Conservation (phyloP, 2,888 invertebrate species). For the Agriopis leucophaearia region DNA sequence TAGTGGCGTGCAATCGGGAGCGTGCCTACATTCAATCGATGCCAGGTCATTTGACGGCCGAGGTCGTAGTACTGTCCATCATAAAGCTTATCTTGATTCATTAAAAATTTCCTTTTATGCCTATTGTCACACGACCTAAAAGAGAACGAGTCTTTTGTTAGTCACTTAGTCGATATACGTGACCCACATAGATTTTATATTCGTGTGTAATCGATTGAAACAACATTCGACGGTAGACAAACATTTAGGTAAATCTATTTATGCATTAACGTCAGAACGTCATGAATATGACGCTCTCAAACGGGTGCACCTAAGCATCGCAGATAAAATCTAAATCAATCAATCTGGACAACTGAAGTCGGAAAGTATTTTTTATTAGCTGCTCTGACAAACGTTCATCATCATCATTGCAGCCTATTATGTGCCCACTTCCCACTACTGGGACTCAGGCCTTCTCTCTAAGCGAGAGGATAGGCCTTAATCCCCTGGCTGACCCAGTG, state of each 20-base stretch:
- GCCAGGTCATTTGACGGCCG: constrained; percentile 81
- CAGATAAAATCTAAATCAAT: constrained; percentile 54
- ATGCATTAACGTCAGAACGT: constrained; percentile 52
- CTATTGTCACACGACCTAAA: constrained; percentile 72
- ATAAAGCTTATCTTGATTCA: constrained; percentile 83
- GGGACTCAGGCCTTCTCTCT: too few species aligned
- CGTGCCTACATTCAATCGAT: constrained; percentile 78
- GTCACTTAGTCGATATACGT: constrained; percentile 62
- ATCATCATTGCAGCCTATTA: too few species aligned
- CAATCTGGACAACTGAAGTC: constrained; percentile 18
- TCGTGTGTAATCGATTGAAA: constrained; percentile 68
- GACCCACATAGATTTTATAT: constrained; percentile 78
- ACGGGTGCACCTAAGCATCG: constrained; percentile 46
- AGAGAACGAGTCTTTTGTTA: constrained; percentile 73
- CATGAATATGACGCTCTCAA: constrained; percentile 59
- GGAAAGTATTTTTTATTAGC: too few species aligned
- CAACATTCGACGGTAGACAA: constrained; percentile 41
- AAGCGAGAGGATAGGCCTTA: too few species aligned
- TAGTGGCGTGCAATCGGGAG: constrained; percentile 49
- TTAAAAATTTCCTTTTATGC: constrained; percentile 66
- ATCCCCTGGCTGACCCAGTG: too few species aligned
- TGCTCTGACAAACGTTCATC: too few species aligned
- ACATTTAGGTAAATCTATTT: constrained; percentile 23
- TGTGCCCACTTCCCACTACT: too few species aligned
- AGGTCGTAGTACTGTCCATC: constrained; percentile 83